Base-by-base conservation (phyloP, 2,113 vertebrate genomes). In the Sinocyclocheilus anophthalmus region DNA sequence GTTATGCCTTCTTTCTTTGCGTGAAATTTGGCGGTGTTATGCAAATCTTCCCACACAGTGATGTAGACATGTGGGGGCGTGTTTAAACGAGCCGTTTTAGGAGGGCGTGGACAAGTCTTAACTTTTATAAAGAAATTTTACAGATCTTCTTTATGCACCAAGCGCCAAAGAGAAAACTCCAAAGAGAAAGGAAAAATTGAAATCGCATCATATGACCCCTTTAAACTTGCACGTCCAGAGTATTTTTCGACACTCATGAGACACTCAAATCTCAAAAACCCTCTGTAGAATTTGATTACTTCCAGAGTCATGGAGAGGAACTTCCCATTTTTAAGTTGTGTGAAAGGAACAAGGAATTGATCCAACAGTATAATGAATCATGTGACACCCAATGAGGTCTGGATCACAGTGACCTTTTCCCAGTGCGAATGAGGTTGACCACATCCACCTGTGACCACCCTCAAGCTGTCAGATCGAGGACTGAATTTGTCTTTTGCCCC, bases 381-480 rank as follows among this genome's bases (percentile, higher is more conserved):
- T 86, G 72, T 84, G 85, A 87, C 87, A 84, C 69, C 85, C 83
- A 84, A 77, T 85, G 87, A 82, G 84, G 65, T 84, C 83, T 87
- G 80, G 85, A 86, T 55, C 70, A 42, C 24, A 53, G 37, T 70
- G 79, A 88, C 85, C 79, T 76, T 81, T 79, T 48, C 37, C 73
- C 48, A 37, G 72, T 61, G 76, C 48, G 67, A 89, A 87, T 85
- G 73, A 89, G 73, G 65, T 80, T 24, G 9, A 50, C 78, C 67
- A 3, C n/a, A 16, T 89, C 88, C 88, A 89, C 61, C 83, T 89
- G 85, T 87, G 83, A 82, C 88, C 82, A 83, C 4, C 45, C 37
- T 59, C 59, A 65, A 39, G 22, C 42, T 80, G 59, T 81, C 69
- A 85, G 67, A 81, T 59, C 22, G 16, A 65, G 18, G 14, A 73